Evolutionary conservation across 2,797 vertebrate genomes (phyloP), one percentile per base, ranked within the genome.

Genomic region (Neosilurus hyrtlii): DNA sequence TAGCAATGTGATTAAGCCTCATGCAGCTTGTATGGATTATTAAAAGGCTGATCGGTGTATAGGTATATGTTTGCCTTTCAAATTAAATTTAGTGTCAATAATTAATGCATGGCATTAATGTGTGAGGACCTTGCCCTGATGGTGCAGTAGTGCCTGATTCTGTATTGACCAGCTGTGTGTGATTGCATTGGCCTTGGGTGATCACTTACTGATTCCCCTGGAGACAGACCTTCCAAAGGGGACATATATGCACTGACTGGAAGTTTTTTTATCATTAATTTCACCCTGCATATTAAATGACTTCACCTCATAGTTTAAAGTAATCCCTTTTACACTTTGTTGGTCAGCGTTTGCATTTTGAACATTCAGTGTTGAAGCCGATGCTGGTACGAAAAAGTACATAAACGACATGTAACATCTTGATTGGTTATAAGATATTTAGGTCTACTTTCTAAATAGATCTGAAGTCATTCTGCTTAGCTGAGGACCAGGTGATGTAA

Each of bases 1-100:
- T 98, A 96, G 93, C 94, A 94, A 96, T 97, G 96, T 97, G 96
- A 97, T 98, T 97, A 96, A 94, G 94, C 66, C 91, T 91, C 93
- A 91, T 95, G 94, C 93, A 91, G 95, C 94, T 94, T 94, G 95
- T 96, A 96, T 96, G 96, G 96, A 97, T 97, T 96, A 98, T 98
- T 98, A 97, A 96, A 96, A 96, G 94, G 80, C 94, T 93, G 95
- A 95, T 93, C 91, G 90, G 91, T 93, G 94, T 95, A 95, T 97
- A 94, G 96, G 96, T 94, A 94, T 95, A 95, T 96, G 96, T 97
- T 97, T 98, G 95, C 96, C 95, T 96, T 92, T 95, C 95, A 96
- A 96, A 97, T 97, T 96, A 97, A 98, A 97, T 96, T 97, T 95
- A 95, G 94, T 96, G 96, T 98, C 97, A 97, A 98, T 99, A 98